These are phyloP conservation scores for Dipodomys spectabilis DNA, from an alignment of 2,113 vertebrate species.

Conservation along the genomic window DNA sequence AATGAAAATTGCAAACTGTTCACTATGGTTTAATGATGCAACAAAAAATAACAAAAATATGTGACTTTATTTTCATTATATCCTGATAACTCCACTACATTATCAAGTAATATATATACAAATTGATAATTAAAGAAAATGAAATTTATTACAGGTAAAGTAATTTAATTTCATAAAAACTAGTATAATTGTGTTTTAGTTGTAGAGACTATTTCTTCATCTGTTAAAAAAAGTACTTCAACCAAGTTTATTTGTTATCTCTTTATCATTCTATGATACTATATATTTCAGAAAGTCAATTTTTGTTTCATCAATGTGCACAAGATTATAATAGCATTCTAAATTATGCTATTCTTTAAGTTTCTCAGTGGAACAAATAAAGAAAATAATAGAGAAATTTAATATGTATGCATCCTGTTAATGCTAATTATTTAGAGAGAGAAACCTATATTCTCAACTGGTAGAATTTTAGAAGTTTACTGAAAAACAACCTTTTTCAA, in stretches of 20 bases:
- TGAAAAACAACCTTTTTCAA: neutral
- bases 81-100: neutral
- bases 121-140: slow-evolving; percentile 55
- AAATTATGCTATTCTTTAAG: neutral
- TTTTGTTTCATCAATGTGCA: slow-evolving; percentile 43
- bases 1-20: neutral
- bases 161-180: slow-evolving; percentile 22
- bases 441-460: neutral
- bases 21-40: too few species aligned
- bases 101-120: slow-evolving; percentile 40
- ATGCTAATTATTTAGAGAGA: neutral
- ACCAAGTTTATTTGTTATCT: slow-evolving; percentile 1
- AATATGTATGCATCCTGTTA: neutral
- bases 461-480: neutral
- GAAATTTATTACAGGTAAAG: slow-evolving; percentile 48
- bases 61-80: neutral
- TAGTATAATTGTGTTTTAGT: slow-evolving; percentile 23
- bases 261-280: neutral
- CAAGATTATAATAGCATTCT: neutral
- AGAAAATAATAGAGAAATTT: slow-evolving; percentile 30
- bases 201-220: slow-evolving; percentile 53
- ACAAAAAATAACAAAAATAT: neutral
- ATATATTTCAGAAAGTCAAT: slow-evolving; percentile 21
- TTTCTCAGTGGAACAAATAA: neutral
- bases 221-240: slow-evolving; percentile 26